Base-by-base conservation (phyloP, 2,113 vertebrate species). In the Petroica traversi region DNA sequence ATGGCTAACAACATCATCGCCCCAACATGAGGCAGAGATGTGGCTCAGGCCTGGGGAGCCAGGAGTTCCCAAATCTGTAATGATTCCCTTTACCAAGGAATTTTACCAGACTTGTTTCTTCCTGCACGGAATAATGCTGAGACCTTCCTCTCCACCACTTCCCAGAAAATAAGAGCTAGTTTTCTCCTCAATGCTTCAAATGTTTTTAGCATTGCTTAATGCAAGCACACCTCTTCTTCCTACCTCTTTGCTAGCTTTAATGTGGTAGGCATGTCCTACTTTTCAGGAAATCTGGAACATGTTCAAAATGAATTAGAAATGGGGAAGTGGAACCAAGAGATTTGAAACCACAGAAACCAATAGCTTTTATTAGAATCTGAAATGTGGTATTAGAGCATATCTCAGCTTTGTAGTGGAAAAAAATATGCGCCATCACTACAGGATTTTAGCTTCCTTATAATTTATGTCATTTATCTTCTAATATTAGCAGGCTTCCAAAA, bases 301-400 rank as follows among this genome's bases (percentile, higher is more conserved):
- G n/a, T 66, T 73, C 29, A 55, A 71, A 93, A 84, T 63, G 1
- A 83, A 57, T 80, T 36, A 67, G 59, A 92, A 85, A 92, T 38
- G 31, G 20, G n/a, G 80, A 97, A 96, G 82, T 33, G 67, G 43
- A 95, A 92, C 59, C 34, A 92, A 62, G 48, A 95, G 11, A 52
- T 73, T 38, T 81, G 66, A 95, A 96, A 89, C 89, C 91, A 89
- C 91, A 92, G 19, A 92, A 92, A 71, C 67, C 79, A 77, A 34
- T 13, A 66, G 43, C 89, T 88, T 89, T 83, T 89, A 80, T 77
- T 85, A 77, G 92, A 88, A 73, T 85, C 25, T 79, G 49, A 85
- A 91, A 85, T 55, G 33, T 73, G 62, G 5, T 45, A 36, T 72
- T 76, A 49, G 31, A 91, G 66, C 36, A 38, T 3, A 1, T 90